These are phyloP conservation scores for Diadophis punctatus DNA, from an alignment of 2,113 vertebrate species.

Conservation along the genomic window DNA sequence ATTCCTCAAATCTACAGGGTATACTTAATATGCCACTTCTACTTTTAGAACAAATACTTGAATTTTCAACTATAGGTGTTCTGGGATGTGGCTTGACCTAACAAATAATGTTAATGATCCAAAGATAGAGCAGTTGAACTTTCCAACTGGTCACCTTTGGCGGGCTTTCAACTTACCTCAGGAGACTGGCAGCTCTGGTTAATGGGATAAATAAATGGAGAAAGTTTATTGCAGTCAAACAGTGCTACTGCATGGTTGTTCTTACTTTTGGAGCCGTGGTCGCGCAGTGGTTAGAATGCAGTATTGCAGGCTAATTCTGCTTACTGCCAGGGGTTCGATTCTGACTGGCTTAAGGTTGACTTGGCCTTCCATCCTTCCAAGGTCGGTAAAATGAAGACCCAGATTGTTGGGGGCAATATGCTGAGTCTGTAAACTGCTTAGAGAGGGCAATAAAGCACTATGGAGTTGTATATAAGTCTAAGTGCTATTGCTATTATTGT, in stretches of 20 bases:
- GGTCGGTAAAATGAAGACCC: not conserved
- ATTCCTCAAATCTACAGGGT: slow-evolving; percentile 54
- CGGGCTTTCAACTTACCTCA: slow-evolving; percentile 46
- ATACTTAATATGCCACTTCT: slow-evolving; percentile 54
- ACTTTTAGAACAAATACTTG: slow-evolving; percentile 49
- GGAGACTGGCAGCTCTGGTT: slow-evolving; percentile 46
- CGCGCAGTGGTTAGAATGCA: not conserved
- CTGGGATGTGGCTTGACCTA: slow-evolving; percentile 59
- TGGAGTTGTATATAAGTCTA: not conserved
- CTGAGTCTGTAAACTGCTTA: not conserved
- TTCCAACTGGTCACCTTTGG: slow-evolving; percentile 48
- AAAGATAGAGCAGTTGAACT: slow-evolving; percentile 62
- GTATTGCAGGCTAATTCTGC: not conserved
- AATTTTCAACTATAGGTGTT: slow-evolving; percentile 50
- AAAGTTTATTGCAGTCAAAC: slow-evolving; percentile 46
- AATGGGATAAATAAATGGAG: slow-evolving; percentile 47
- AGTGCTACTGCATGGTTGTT: not conserved
- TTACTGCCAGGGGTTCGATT: not conserved
- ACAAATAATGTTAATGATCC: slow-evolving; percentile 61
- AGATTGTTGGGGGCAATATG: not conserved
- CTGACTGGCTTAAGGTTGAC: not conserved
- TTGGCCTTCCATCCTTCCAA: not conserved
- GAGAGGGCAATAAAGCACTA: not conserved
- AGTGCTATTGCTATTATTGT: not conserved
- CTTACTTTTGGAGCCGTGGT: not conserved